phyloP scores from a whole-genome alignment of 2,113 vertebrate species.

The Cryptotis parvus region DNA sequence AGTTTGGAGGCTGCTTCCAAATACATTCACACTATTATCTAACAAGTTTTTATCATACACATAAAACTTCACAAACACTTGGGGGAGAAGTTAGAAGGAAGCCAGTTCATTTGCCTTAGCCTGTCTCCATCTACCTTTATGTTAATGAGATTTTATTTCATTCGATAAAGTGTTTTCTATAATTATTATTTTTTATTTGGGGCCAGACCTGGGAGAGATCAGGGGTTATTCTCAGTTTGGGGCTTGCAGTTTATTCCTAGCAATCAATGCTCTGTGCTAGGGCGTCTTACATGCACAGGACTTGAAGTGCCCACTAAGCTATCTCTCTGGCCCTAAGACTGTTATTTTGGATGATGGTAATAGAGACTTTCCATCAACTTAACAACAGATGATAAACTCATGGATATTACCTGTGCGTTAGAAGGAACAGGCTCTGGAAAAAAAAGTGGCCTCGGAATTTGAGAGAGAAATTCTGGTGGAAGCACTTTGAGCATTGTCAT shows the following conservation, averaged over 20 bases:
- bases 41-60: not conserved
- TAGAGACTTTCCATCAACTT: slow-evolving; percentile 10
- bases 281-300: too few relatives aligned
- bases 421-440: not conserved
- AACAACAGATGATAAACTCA: slow-evolving; percentile 60
- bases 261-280: too few relatives aligned
- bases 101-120: slow-evolving; percentile 41
- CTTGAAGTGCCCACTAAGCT: too few relatives aligned
- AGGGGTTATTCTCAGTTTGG: too few relatives aligned
- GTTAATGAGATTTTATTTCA: not conserved
- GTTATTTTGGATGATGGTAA: slow-evolving; percentile 70
- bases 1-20: not conserved
- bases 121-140: slow-evolving; percentile 67
- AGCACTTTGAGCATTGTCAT: slow-evolving; percentile 24
- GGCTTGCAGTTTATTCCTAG: too few relatives aligned
- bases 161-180: too few relatives aligned
- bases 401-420: slow-evolving; percentile 46
- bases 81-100: slow-evolving; percentile 32
- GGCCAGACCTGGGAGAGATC: too few relatives aligned
- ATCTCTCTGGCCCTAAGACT: slow-evolving; percentile 14
- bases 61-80: not conserved
- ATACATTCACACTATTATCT: not conserved
- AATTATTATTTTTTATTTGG: too few relatives aligned
- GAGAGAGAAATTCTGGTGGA: slow-evolving; percentile 9
- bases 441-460: not conserved